Conservation (phyloP, 2,888 invertebrate genomes). For the Troides aeacus region DNA sequence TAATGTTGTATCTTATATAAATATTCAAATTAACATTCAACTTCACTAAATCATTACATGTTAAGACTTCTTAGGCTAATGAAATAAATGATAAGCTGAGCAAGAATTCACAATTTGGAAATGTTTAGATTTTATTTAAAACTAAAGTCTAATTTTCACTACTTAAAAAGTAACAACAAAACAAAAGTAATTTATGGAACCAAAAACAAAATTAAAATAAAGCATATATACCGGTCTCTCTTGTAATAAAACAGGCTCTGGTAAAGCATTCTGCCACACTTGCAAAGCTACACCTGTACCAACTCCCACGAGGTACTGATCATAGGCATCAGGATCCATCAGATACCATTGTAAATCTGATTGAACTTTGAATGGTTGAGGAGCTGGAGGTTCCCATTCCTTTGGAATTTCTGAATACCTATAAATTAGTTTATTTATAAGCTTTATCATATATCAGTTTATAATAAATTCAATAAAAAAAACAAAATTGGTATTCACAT, state of each 20-base stretch:
- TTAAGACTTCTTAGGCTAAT: too few relatives aligned
- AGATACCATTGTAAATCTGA: constrained; percentile 96
- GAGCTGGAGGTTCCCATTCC: constrained; percentile 95
- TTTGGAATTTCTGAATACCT: constrained; percentile 93
- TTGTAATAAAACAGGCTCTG: constrained; percentile 91
- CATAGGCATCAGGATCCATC: constrained; percentile 96
- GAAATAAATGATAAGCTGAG: too few relatives aligned
- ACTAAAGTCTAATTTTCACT: too few relatives aligned
- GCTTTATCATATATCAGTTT: too few relatives aligned
- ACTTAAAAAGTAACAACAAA: too few relatives aligned
- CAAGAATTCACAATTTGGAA: too few relatives aligned
- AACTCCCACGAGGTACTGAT: constrained; percentile 95
- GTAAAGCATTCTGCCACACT: constrained; percentile 93
- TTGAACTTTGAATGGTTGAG: constrained; percentile 94
- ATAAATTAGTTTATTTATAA: constrained; percentile 25
- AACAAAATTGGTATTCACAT: too few relatives aligned
- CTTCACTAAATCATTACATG: too few relatives aligned
- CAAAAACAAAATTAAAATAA: constrained; percentile 8
- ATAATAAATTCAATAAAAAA: too few relatives aligned
- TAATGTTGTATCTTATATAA: too few relatives aligned
- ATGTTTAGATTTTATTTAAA: too few relatives aligned
- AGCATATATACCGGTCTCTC: constrained; percentile 85
- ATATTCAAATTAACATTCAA: too few relatives aligned
- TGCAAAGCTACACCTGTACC: constrained; percentile 90
- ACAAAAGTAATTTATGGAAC: neutral